Percentiles rank a stretch among this genome's conserved stretches.
These are phyloP conservation scores for Thymallus thymallus DNA, from an alignment of 2,113 vertebrate genomes.

Conservation along the genomic window DNA sequence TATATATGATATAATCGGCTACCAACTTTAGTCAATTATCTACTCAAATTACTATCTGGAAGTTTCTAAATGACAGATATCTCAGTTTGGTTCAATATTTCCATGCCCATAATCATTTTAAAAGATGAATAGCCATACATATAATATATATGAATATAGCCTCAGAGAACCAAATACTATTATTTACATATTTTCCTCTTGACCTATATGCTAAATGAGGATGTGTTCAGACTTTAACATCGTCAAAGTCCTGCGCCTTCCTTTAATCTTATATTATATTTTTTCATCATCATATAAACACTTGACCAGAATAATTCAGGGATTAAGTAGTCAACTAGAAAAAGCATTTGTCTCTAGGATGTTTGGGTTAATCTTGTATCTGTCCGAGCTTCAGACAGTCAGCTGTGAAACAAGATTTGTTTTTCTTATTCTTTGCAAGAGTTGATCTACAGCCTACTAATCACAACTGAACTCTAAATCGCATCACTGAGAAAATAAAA, in stretches of 20 bases:
- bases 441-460: slow-evolving; percentile 4
- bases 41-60: not conserved
- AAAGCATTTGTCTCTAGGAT: slow-evolving; percentile 24
- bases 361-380: slow-evolving; percentile 15
- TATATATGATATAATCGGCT: too few relatives aligned
- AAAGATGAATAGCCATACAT: slow-evolving; percentile 9
- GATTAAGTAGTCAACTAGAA: slow-evolving; percentile 30
- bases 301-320: slow-evolving; percentile 19
- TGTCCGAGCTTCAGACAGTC: slow-evolving; percentile 13
- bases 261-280: slow-evolving; percentile 32
- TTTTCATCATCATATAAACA: slow-evolving; percentile 8
- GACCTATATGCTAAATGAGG: slow-evolving; percentile 33
- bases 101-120: slow-evolving; percentile 16
- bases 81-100: slow-evolving; percentile 12
- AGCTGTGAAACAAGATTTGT: slow-evolving; percentile 24
- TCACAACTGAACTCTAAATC: slow-evolving; percentile 11
- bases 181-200: slow-evolving; percentile 25
- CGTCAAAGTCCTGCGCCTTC: not conserved
- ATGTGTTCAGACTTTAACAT: slow-evolving; percentile 21
- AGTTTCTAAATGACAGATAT: slow-evolving; percentile 22
- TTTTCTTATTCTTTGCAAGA: slow-evolving; percentile 4
- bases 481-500: not conserved
- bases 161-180: slow-evolving; percentile 10
- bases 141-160: slow-evolving; percentile 22
- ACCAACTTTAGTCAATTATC: too few relatives aligned